A percentile compares a stretch with the other conserved stretches of the same genome.
These are phyloP conservation scores for Microtus montanus DNA, from an alignment of 2,113 vertebrate species.

Conservation along the genomic window DNA sequence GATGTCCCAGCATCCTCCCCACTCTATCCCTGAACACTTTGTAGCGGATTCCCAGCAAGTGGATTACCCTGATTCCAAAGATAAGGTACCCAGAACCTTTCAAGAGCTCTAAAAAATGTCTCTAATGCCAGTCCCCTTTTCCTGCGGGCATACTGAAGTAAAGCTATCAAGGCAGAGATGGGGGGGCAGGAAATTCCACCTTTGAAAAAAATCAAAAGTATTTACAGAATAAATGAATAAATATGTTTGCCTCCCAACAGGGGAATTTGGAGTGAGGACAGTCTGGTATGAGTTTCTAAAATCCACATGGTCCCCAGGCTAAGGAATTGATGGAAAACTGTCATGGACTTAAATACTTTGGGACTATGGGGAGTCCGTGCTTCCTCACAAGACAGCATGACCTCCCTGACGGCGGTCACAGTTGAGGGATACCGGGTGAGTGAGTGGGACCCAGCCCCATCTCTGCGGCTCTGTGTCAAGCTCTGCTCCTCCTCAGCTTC, in stretches of 20 bases:
- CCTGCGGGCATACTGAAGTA: not conserved
- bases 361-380: not conserved
- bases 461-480: not conserved
- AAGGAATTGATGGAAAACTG: not conserved
- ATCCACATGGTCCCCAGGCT: not conserved
- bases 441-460: not conserved
- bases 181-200: not conserved
- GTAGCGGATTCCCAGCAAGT: not conserved
- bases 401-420: not conserved
- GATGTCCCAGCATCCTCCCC: not conserved
- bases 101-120: not conserved
- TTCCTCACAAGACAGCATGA: not conserved
- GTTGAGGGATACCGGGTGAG: not conserved
- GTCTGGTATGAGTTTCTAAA: not conserved
- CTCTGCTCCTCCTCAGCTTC: not conserved
- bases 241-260: not conserved
- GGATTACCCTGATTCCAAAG: not conserved
- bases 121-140: not conserved
- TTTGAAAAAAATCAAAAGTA: slow-evolving; percentile 31
- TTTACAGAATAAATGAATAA: not conserved
- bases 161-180: not conserved
- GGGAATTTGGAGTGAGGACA: not conserved
- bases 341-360: not conserved
- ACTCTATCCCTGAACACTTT: not conserved
- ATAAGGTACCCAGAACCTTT: not conserved